phyloP scores from a whole-genome alignment of 2,113 vertebrate genomes.

The Emydura subglobosa region DNA sequence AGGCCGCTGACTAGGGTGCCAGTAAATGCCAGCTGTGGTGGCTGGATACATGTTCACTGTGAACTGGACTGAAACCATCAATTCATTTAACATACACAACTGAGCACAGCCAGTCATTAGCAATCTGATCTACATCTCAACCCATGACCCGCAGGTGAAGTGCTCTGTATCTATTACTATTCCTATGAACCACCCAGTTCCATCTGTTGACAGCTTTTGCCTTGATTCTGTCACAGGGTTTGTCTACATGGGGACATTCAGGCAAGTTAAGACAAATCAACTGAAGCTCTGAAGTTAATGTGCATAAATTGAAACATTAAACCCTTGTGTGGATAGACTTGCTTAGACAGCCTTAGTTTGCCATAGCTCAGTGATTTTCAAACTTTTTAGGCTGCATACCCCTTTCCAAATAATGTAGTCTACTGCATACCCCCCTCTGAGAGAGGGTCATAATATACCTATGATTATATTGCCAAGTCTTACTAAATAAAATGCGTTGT shows the following conservation, averaged over 20 bases:
- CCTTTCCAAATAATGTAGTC: no score
- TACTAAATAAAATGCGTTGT: no score
- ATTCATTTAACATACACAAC: background rate
- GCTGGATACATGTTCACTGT: background rate
- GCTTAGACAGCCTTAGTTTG: background rate
- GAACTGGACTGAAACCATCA: background rate
- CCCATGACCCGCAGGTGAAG: background rate
- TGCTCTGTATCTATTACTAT: no score
- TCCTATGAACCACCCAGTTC: background rate
- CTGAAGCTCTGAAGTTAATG: background rate
- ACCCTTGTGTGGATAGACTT: background rate
- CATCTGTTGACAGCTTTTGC: background rate
- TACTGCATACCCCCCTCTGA: no score
- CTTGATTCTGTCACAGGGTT: background rate
- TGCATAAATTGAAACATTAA: background rate
- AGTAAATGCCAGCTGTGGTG: background rate
- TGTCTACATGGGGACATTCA: background rate
- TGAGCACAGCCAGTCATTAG: background rate
- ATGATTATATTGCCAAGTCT: no score
- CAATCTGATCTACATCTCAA: rapidly evolving
- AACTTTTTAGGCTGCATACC: no score
- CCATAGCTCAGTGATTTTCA: no score
- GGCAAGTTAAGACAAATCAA: background rate
- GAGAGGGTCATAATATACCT: no score
- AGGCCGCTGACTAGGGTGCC: background rate